Evolutionary conservation across 2,113 vertebrate species (phyloP), one percentile per base, ranked within the genome.

Genomic region (Datnioides undecimradiatus): DNA sequence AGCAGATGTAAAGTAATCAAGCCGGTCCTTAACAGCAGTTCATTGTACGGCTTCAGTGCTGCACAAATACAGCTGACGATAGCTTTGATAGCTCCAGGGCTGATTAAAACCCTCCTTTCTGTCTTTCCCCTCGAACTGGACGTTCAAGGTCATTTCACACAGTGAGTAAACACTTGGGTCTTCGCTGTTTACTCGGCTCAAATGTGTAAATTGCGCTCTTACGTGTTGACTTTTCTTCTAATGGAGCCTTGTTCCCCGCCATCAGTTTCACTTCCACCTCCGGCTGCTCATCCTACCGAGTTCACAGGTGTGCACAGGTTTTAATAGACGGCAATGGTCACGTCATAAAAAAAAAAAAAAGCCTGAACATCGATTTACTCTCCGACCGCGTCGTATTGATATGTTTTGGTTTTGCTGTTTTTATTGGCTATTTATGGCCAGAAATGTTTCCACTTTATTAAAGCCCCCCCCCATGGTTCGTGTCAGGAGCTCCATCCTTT

Each of bases 1-100:
- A 51, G 43, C 34, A 29, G 49, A 70, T 75, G 55, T 19, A 55
- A n/a, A 34, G 73, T 23, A 13, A 43, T 73, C 36, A 67, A 21
- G 21, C n/a, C 8, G 25, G 17, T 31, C 45, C 49, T 52, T 43
- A 43, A 10, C 45, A 4, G 19, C 38, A 10, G 21, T 33, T 58
- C 11, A 41, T 13, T 1, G 49, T 19, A n/a, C n/a, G 34, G 59
- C 8, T 25, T 43, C 12, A 46, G 6, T 10, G 9, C 34, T 9
- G 14, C 40, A 34, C 43, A 66, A 49, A 51, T 33, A 73, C 41
- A 33, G 4, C 17, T 55, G 43, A 14, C 43, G 51, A 33, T n/a
- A 13, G 71, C 29, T 60, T 49, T 46, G 46, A 57, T 57, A 38
- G 23, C 23, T 40, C 19, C 25, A 57, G 45, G 11, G 49, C 36